Evolutionary conservation across 2,797 vertebrate species (phyloP).

Genomic region (Pipistrellus pygmaeus): DNA sequence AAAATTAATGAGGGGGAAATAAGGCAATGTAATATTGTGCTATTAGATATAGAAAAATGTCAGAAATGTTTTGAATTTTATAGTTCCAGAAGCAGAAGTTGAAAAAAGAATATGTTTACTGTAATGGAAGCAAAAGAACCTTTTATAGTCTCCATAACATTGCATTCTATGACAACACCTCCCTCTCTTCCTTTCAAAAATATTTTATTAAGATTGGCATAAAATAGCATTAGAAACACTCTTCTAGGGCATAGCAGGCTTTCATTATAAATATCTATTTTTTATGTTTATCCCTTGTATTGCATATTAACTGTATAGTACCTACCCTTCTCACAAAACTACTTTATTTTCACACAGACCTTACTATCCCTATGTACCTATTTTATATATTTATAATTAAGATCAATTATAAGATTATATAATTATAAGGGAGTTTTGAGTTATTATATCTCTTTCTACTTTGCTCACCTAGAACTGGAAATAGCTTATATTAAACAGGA

Average conservation of each 20-base stretch:
- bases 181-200: not conserved
- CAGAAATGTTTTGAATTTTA: not conserved
- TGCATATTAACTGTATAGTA: not conserved
- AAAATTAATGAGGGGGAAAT: conserved; percentile 40
- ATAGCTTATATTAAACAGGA: not conserved
- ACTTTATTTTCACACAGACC: not conserved
- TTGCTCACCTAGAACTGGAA: not conserved
- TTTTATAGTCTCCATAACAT: not conserved
- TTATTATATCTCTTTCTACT: not conserved
- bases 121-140: not conserved
- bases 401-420: not conserved
- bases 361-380: not conserved
- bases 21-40: not conserved
- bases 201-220: not conserved
- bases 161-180: not conserved
- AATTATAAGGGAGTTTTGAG: not conserved
- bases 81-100: not conserved
- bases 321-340: not conserved
- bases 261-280: not conserved
- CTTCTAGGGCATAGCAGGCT: not conserved
- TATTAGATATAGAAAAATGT: conserved; percentile 12
- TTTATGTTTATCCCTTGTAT: not conserved
- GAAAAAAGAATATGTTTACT: not conserved
- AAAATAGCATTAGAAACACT: not conserved
- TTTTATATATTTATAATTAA: not conserved